Conservation (phyloP, 2,113 vertebrate genomes). For the Charina bottae region DNA sequence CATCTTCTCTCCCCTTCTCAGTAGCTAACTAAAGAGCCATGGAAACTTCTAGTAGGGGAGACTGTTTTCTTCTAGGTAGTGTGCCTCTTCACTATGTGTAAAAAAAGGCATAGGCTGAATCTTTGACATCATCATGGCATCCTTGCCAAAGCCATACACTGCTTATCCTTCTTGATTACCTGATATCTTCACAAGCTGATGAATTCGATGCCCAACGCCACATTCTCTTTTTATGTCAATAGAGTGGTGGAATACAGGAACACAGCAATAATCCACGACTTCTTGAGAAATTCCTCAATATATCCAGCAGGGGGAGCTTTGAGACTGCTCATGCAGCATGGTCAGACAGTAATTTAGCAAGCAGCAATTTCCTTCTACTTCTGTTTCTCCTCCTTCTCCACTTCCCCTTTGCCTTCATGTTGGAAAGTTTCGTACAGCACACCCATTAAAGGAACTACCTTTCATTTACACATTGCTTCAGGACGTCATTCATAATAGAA, state of each 20-base stretch:
- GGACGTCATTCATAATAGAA: background rate
- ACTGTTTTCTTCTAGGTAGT: background rate
- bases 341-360: background rate
- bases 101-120: background rate
- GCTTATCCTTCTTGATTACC: background rate
- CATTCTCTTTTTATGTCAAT: background rate
- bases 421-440: background rate
- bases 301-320: slow-evolving; percentile 67
- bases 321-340: slow-evolving; percentile 37
- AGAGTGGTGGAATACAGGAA: background rate
- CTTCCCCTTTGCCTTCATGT: background rate
- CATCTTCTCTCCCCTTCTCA: background rate
- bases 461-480: background rate
- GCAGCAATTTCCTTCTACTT: background rate
- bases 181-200: background rate
- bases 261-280: background rate
- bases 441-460: background rate
- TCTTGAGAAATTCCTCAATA: slow-evolving; percentile 45
- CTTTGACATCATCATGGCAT: background rate
- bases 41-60: background rate
- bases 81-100: background rate
- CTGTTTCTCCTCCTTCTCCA: background rate
- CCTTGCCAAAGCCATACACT: background rate
- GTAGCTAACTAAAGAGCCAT: background rate
- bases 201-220: background rate